Percentiles rank a stretch among this genome's conserved stretches.
Evolutionary conservation across 2,113 vertebrate genomes (phyloP).

Genomic region (Agapornis roseicollis): DNA sequence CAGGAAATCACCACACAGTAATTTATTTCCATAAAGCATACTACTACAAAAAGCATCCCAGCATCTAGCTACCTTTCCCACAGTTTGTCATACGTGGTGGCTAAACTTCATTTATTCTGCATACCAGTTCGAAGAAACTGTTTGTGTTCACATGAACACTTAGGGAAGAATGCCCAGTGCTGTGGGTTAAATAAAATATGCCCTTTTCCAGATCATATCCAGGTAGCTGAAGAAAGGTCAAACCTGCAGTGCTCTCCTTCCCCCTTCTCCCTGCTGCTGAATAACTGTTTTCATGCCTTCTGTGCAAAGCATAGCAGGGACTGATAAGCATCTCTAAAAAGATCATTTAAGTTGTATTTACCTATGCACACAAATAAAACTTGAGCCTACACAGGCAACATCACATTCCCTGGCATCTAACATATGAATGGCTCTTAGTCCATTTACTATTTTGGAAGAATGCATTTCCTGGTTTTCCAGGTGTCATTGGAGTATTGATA

Average conservation of each 20-base stretch:
- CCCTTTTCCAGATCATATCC: neutral
- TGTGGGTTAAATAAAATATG: neutral
- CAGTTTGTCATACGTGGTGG: neutral
- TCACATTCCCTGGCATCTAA: neutral
- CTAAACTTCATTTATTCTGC: neutral
- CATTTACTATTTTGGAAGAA: neutral
- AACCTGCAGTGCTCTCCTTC: neutral
- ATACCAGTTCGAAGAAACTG: neutral
- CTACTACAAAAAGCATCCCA: neutral
- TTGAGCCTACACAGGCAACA: neutral
- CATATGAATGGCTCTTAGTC: neutral
- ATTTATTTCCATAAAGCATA: neutral
- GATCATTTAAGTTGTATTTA: neutral
- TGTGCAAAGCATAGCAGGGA: neutral
- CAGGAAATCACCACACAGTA: neutral
- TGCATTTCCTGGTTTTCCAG: neutral
- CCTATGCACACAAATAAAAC: neutral
- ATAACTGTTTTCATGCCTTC: neutral
- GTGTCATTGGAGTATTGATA: conserved; percentile 12
- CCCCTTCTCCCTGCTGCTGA: neutral
- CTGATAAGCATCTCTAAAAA: neutral
- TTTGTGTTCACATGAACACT: neutral
- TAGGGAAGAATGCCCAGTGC: neutral
- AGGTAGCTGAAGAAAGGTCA: neutral
- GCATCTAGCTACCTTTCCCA: neutral